Percentiles rank a stretch among this genome's conserved stretches.
Conservation (phyloP, 2,888 invertebrate genomes). For the Octodonta nipae region DNA sequence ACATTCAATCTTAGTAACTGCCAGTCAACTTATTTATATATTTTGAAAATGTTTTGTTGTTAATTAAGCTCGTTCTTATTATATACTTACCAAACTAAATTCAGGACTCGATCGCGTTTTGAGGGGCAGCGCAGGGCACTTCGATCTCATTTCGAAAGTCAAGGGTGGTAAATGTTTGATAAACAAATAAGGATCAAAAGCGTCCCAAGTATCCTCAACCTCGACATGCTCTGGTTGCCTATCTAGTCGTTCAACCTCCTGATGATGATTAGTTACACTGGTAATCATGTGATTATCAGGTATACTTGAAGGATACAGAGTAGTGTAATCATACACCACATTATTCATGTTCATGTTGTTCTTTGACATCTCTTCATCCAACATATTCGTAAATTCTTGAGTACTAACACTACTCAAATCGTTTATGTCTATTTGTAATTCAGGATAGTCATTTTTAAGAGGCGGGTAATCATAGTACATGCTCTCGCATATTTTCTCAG, state of each 20-base stretch:
- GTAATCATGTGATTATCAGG: constrained; percentile 26
- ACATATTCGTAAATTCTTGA: constrained; percentile 39
- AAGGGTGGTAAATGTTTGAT: constrained; percentile 81
- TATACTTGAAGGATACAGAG: constrained; percentile 22
- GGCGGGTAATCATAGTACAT: constrained; percentile 33
- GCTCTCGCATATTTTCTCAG: constrained; percentile 29
- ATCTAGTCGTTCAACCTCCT: constrained; percentile 28
- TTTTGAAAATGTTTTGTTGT: not conserved
- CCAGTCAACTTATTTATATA: too few relatives aligned
- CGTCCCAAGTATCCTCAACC: constrained; percentile 53
- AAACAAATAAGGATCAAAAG: constrained; percentile 81
- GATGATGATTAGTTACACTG: constrained; percentile 20
- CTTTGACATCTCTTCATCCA: constrained; percentile 40
- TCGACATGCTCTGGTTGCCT: constrained; percentile 32
- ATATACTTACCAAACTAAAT: constrained; percentile 74
- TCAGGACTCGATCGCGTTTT: constrained; percentile 87
- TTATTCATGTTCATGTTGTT: constrained; percentile 25
- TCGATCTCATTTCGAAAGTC: constrained; percentile 59
- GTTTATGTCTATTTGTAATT: constrained; percentile 33
- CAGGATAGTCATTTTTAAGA: constrained; percentile 31
- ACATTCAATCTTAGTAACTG: not conserved
- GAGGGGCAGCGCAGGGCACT: constrained; percentile 72
- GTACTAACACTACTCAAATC: constrained; percentile 33
- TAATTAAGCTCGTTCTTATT: constrained; percentile 3
- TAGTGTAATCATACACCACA: constrained; percentile 33